Evolutionary conservation across 2,888 invertebrate species (phyloP).

Genomic region (Cynaeus angustus): DNA sequence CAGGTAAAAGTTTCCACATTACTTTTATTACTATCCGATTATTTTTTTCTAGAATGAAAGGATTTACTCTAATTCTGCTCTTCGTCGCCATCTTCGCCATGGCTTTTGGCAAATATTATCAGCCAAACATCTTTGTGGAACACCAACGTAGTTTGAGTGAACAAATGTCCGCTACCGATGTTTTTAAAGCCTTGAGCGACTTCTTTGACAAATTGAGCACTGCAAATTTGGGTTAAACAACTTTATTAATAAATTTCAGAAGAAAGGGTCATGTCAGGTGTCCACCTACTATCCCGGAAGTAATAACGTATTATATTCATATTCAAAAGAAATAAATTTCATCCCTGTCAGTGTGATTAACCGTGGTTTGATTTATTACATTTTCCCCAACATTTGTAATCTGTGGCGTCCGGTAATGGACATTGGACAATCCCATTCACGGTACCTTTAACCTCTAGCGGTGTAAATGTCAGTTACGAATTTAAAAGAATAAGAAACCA

Average conservation of each 20-base stretch:
- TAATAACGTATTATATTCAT: conserved; percentile 7
- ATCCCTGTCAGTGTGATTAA: conserved; percentile 27
- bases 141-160: background rate
- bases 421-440: conserved; percentile 21
- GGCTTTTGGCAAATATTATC: conserved; percentile 1
- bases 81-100: background rate
- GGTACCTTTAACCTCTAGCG: conserved; percentile 39
- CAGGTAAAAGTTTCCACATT: no score
- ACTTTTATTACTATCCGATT: no score
- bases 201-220: conserved; percentile 3
- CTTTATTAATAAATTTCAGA: conserved; percentile 2
- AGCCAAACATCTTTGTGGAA: conserved; percentile 4
- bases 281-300: conserved; percentile 25
- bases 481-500: conserved; percentile 32
- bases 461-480: conserved; percentile 38
- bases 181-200: conserved; percentile 9
- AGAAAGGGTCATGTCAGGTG: conserved; percentile 15
- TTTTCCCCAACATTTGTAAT: conserved; percentile 19
- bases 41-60: background rate
- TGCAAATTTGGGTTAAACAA: conserved; percentile 8
- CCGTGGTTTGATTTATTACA: conserved; percentile 18
- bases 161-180: background rate
- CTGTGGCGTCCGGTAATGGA: conserved; percentile 18
- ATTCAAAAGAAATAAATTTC: conserved; percentile 24
- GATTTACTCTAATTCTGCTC: background rate